These are phyloP conservation scores for Halichoerus grypus DNA, from an alignment of 2,113 vertebrate species.

Conservation along the genomic window DNA sequence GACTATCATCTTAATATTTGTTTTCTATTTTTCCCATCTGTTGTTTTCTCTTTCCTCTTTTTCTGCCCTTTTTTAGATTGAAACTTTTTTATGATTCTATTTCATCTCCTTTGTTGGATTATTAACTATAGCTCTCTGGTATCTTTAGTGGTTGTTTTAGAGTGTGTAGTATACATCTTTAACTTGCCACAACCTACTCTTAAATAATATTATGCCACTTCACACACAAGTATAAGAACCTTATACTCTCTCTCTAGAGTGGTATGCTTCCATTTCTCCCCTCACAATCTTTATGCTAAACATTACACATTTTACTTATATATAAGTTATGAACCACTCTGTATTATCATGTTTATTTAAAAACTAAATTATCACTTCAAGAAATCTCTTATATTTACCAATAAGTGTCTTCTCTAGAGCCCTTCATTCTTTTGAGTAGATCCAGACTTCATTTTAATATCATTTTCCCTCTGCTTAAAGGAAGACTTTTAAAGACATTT, in stretches of 20 bases:
- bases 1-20: background rate
- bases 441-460: background rate
- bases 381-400: background rate
- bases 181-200: background rate
- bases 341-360: background rate
- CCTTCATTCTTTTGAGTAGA: background rate
- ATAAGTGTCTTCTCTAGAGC: background rate
- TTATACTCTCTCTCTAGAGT: background rate
- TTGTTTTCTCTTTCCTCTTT: background rate
- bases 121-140: background rate
- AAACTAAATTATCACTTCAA: background rate
- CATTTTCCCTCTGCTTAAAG: background rate
- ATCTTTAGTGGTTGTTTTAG: constrained; percentile 17
- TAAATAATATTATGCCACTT: background rate
- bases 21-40: background rate
- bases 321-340: background rate
- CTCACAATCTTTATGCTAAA: background rate
- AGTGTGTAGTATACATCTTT: background rate
- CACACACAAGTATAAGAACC: background rate
- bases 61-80: background rate
- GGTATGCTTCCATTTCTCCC: background rate
- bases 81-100: constrained; percentile 22
- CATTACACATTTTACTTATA: background rate
- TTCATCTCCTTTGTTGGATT: constrained; percentile 14
- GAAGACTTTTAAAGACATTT: background rate